Evolutionary conservation across 1,140 invertebrate genomes (phyloP), one percentile per base, ranked within the genome.

Genomic region (Zaprionus capensis): DNA sequence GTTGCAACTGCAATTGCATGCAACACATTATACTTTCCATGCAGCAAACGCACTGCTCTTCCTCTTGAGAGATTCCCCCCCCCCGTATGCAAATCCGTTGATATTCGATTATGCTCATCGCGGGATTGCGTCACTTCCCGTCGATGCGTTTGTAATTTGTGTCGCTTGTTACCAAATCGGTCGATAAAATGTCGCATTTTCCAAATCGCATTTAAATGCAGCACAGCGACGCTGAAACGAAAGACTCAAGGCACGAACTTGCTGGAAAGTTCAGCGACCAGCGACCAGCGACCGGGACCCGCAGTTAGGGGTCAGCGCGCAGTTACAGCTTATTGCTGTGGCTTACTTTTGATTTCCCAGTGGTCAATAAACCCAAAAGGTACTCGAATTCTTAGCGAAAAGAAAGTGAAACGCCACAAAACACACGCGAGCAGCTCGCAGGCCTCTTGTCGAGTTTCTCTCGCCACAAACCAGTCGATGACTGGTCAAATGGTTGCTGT

Each of bases 241-340:
- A 85, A 82, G 85, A 90, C 85, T 90, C 64, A 90, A 73, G 85
- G 41, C 76, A 80, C 85, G 71, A 80, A 90, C 85, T 67, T 12
- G 55, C 71, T 75, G 64, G 77, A 88, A 75, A 88, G 84, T 86
- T 77, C 53, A 69, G 66, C 15, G 46, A 22, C 15, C 53, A 69
- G 66, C 15, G 46, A 22, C 15, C 31, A 31, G 28, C 28, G 26
- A 14, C 4, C 15, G 20, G 41, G 26, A 26, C n/a, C 34, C 20
- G 24, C 41, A 24, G 31, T 15, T 24, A 31, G 55, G 46, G 55
- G 36, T 67, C 20, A 26, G 22, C 66, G 2, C 15, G 0, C 38
- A 41, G 15, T n/a, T 41, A n/a, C 15, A 1, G 22, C 69, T 65
- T 9, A 4, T 34, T 77, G 44, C 69, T 55, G 49, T 72, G 70